Percentiles rank a stretch among this genome's conserved stretches.
Evolutionary conservation across 2,113 vertebrate genomes (phyloP).

Genomic region (Grus americana): DNA sequence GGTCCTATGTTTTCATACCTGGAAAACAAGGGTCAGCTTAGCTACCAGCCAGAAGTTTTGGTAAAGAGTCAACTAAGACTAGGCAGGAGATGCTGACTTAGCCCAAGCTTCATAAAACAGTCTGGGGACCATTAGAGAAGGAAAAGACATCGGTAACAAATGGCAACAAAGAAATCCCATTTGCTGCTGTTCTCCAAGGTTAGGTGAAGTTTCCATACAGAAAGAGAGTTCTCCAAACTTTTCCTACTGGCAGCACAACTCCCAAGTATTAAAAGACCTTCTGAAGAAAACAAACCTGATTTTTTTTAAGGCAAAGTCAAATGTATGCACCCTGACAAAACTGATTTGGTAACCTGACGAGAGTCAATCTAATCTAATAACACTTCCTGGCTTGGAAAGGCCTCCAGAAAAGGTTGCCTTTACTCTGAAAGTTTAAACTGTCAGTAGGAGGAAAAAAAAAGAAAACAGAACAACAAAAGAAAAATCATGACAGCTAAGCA

Average conservation of each 20-base stretch:
- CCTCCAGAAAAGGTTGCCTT: background rate
- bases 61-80: background rate
- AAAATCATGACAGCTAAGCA: background rate
- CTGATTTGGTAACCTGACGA: background rate
- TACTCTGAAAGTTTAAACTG: background rate
- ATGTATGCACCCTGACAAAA: background rate
- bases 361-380: background rate
- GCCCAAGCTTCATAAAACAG: background rate
- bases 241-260: background rate
- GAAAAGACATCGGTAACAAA: background rate
- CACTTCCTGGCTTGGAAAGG: background rate
- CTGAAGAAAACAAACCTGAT: background rate
- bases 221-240: background rate
- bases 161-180: background rate
- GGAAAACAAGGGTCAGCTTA: background rate
- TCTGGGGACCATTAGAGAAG: background rate
- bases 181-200: background rate
- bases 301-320: background rate
- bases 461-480: background rate
- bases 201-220: background rate
- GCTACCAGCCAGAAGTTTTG: background rate
- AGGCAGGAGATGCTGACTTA: background rate
- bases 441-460: rapidly evolving
- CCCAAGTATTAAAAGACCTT: background rate
- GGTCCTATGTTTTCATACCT: background rate